A percentile compares a stretch with the other conserved stretches of the same genome.
Conservation (phyloP, 2,888 invertebrate genomes). For the Iselma pallidipennis region DNA sequence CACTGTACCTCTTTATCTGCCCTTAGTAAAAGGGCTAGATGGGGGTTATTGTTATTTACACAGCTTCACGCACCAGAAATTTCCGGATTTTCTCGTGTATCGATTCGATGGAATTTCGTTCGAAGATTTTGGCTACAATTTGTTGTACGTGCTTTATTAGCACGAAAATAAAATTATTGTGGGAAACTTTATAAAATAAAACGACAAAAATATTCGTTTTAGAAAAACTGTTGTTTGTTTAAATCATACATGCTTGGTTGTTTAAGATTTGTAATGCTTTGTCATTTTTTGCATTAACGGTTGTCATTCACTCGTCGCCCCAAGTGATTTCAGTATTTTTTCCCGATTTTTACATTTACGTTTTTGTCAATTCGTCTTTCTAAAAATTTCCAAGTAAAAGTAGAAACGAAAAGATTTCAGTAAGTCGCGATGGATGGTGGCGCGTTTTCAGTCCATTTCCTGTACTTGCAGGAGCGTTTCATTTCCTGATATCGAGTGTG, state of each 20-base stretch:
- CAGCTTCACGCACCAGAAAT: constrained; percentile 39
- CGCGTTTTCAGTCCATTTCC: constrained; percentile 50
- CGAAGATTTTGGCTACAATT: neutral
- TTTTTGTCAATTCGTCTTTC: neutral
- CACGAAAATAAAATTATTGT: neutral
- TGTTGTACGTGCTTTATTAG: neutral
- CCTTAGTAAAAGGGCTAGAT: neutral
- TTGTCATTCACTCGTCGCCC: neutral
- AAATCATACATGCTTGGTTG: neutral
- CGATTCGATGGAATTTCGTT: constrained; percentile 20
- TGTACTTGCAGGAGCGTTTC: constrained; percentile 46
- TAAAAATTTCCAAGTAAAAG: constrained; percentile 33
- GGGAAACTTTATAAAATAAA: neutral
- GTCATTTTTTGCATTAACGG: neutral
- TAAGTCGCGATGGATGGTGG: constrained; percentile 36
- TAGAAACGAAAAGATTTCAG: constrained; percentile 43
- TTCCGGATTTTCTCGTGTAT: constrained; percentile 35
- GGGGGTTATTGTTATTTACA: constrained; percentile 41
- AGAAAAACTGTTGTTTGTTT: too few species aligned
- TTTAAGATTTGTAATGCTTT: neutral
- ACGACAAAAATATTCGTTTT: neutral
- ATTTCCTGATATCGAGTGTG: constrained; percentile 49
- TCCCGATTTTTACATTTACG: too few species aligned
- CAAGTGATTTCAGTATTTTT: neutral
- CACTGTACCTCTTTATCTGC: neutral